Evolutionary conservation across 1,140 invertebrate genomes (phyloP).

Genomic region (Heliconius hermathena): DNA sequence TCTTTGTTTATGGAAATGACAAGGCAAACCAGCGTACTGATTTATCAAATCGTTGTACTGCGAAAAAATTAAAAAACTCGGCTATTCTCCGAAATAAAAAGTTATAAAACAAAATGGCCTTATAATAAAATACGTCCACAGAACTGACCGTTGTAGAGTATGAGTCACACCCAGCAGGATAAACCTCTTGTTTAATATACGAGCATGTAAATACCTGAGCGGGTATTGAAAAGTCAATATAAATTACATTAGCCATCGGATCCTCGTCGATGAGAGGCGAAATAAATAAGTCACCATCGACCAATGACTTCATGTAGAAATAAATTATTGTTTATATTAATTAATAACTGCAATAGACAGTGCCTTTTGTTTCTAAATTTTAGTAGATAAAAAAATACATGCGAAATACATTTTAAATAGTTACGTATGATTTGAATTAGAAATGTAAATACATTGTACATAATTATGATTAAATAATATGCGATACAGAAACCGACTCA

Average conservation of each 20-base stretch:
- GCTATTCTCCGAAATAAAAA: slow-evolving; percentile 34
- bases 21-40: no score
- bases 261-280: slow-evolving; percentile 28
- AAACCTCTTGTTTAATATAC: slow-evolving; percentile 45
- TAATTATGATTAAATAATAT: no score
- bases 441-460: no score
- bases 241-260: slow-evolving; percentile 43
- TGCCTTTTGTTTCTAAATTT: no score
- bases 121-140: slow-evolving; percentile 43
- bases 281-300: slow-evolving; percentile 25
- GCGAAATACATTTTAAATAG: no score
- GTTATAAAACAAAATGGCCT: slow-evolving; percentile 36
- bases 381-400: no score
- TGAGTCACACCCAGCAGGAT: slow-evolving; percentile 48
- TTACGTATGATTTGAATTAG: no score
- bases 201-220: slow-evolving; percentile 43
- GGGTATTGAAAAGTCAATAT: slow-evolving; percentile 44
- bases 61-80: neutral
- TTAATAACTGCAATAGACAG: no score
- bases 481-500: no score
- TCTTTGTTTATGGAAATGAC: neutral
- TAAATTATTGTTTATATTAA: neutral
- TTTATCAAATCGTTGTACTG: neutral
- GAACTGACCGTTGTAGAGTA: slow-evolving; percentile 39
- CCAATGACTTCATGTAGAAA: neutral